These are phyloP conservation scores for Lutjanus campechanus DNA, from an alignment of 2,797 vertebrate species.

Conservation along the genomic window DNA sequence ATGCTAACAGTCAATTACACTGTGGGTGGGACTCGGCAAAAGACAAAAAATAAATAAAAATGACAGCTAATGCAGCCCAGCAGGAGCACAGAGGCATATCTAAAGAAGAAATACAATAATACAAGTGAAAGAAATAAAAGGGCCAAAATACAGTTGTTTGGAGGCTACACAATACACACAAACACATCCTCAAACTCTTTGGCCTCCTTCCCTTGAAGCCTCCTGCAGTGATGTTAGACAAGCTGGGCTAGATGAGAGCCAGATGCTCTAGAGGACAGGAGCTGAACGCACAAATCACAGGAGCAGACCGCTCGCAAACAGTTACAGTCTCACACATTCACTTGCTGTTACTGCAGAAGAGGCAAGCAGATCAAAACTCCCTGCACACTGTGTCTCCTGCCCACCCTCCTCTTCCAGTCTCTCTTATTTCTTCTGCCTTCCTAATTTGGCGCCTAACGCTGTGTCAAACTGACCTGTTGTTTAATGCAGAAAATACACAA, in stretches of 20 bases:
- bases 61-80: conserved; percentile 38
- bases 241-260: conserved; percentile 71
- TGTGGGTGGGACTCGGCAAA: conserved; percentile 46
- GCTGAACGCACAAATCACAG: conserved; percentile 69
- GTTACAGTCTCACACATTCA: conserved; percentile 44
- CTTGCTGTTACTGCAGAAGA: conserved; percentile 51
- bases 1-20: conserved; percentile 70
- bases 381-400: conserved; percentile 31
- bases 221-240: conserved; percentile 63
- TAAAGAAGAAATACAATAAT: conserved; percentile 28
- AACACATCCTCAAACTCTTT: conserved; percentile 29
- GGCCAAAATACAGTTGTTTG: conserved; percentile 27
- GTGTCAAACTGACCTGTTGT: conserved; percentile 38
- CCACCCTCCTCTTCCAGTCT: neutral
- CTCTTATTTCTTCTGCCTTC: conserved; percentile 10
- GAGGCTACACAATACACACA: conserved; percentile 37
- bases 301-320: conserved; percentile 46
- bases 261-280: conserved; percentile 69
- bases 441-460: conserved; percentile 41
- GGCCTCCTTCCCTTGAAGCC: conserved; percentile 43
- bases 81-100: conserved; percentile 14
- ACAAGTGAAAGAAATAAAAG: conserved; percentile 20
- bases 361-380: conserved; percentile 53
- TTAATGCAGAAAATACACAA: conserved; percentile 14
- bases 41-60: conserved; percentile 2